Evolutionary conservation across 2,113 vertebrate genomes (phyloP).

Genomic region (Ardeotis arabs): DNA sequence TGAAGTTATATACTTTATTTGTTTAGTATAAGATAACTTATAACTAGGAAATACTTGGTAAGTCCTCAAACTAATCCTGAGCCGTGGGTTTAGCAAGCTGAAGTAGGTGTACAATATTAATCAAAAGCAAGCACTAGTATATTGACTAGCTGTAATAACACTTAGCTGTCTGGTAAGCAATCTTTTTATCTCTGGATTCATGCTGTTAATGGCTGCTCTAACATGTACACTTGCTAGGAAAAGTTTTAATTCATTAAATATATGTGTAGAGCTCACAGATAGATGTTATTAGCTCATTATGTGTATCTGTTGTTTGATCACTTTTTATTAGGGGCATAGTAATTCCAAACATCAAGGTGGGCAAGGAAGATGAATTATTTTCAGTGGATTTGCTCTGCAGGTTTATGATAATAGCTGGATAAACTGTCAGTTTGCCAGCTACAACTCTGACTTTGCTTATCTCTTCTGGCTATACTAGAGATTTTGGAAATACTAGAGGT

Average conservation of each 20-base stretch:
- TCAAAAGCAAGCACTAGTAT: background rate
- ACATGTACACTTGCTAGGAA: background rate
- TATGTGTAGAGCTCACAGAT: background rate
- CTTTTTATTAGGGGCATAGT: background rate
- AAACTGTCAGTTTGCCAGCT: background rate
- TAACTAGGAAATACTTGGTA: background rate
- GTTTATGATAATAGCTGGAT: background rate
- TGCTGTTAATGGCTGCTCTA: background rate
- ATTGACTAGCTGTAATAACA: background rate
- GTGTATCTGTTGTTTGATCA: background rate
- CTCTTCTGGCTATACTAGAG: background rate
- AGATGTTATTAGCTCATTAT: background rate
- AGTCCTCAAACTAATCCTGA: constrained; percentile 8
- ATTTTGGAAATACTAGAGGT: background rate
- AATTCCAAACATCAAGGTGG: background rate
- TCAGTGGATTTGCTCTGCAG: background rate
- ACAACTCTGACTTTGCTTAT: background rate
- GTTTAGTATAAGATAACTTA: constrained; percentile 33
- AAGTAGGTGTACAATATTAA: background rate
- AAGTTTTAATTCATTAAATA: background rate
- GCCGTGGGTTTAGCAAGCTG: background rate
- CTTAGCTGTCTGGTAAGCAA: background rate
- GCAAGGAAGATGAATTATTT: background rate
- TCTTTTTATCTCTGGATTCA: background rate
- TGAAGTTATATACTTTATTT: background rate